Evolutionary conservation across 2,113 vertebrate genomes (phyloP).

Genomic region (Oreotrochilus melanogaster): DNA sequence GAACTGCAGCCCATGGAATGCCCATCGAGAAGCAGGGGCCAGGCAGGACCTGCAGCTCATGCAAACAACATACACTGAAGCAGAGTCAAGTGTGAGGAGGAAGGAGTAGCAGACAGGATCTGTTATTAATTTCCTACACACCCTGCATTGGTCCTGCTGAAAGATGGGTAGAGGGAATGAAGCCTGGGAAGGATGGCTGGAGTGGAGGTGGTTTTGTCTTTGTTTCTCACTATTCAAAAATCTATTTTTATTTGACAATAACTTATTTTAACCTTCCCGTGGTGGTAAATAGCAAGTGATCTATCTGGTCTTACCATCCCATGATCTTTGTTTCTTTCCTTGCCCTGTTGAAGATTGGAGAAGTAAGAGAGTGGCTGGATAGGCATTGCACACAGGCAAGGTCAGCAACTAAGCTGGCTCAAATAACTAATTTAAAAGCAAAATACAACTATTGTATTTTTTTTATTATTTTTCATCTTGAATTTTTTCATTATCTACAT

Average conservation of each 20-base stretch:
- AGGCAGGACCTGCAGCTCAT: neutral
- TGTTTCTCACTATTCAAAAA: neutral
- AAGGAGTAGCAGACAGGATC: neutral
- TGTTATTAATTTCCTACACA: rapidly evolving
- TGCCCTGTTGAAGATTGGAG: neutral
- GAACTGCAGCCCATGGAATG: neutral
- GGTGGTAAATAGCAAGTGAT: neutral
- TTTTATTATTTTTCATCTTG: neutral
- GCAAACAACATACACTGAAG: neutral
- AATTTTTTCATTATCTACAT: neutral
- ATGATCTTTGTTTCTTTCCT: neutral
- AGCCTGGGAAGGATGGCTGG: neutral
- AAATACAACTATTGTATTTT: neutral
- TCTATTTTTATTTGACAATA: neutral
- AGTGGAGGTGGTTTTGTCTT: neutral
- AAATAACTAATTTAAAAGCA: neutral
- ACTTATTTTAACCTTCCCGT: neutral
- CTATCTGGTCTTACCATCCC: neutral
- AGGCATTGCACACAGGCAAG: neutral
- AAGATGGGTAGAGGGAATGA: neutral
- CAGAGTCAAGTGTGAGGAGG: neutral
- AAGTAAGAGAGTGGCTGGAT: neutral
- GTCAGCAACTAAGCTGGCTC: neutral
- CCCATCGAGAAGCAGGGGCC: neutral
- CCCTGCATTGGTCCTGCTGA: neutral